Evolutionary conservation across 2,797 vertebrate species (phyloP), one percentile per base, ranked within the genome.

Genomic region (Chloroceryle amazona): DNA sequence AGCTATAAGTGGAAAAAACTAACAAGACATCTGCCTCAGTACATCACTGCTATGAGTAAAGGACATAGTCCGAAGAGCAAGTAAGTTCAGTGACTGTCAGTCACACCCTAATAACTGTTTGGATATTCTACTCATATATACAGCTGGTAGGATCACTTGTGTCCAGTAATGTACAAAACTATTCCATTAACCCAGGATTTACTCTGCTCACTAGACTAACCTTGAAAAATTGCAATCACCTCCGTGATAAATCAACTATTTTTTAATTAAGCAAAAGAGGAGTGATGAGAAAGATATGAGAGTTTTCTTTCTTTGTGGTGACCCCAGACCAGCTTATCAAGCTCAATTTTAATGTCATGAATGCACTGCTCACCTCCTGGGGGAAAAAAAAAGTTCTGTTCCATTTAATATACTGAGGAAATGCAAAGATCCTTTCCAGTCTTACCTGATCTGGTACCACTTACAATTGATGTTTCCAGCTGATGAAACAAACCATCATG

Each of bases 371-470:
- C n/a, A 82, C 25, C 18, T 86, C 26, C 6, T 7, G n/a, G 21
- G 39, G 8, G 5, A 31, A 51, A 33, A 26, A 20, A 33, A 22
- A 52, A 46, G 1, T 52, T 33, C 44, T 46, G n/a, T 46, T 65
- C 63, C 26, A 57, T 76, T 65, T 55, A 76, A 61, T 20, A 21
- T 6, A 13, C 28, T 20, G 41, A 67, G 37, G 39, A 71, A 92
- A 71, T 54, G 18, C 25, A 33, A 55, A 55, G 46, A 39, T 58
- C 44, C 13, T 47, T 33, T 26, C 57, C 83, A 47, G 23, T 21
- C 96, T 96, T 98, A 99, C 99, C 99, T 86, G 98, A 46, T 26
- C 98, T 98, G 83, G 98, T 97, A 2, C 98, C 98, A 16, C 97
- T 98, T 86, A 97, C 97, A 62, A 98, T 91, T 86, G 99, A 86